phyloP scores from a whole-genome alignment of 30 jellyfish, hydroid and myxozoan species.

The Pelagia noctiluca region DNA sequence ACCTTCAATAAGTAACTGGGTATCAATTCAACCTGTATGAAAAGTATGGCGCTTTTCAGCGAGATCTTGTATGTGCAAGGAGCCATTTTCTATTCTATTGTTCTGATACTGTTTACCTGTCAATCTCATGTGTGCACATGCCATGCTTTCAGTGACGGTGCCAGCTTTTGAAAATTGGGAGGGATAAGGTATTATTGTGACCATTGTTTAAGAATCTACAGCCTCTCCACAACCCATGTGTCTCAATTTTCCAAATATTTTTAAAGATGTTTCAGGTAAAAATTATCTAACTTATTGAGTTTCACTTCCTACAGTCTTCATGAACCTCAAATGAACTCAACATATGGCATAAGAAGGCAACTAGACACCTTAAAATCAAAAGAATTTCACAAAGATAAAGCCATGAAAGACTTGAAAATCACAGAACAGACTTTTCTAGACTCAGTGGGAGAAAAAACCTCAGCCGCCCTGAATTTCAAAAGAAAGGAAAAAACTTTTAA shows the following conservation, averaged over 20 bases:
- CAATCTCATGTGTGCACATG: too few species aligned
- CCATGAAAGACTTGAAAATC: background rate
- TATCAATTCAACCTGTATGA: too few species aligned
- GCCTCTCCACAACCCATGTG: slow-evolving; percentile 12
- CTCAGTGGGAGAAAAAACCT: slow-evolving; percentile 42
- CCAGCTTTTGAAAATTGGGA: too few species aligned
- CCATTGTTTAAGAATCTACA: too few species aligned
- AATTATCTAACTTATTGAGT: background rate
- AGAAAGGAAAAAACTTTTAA: slow-evolving; percentile 16
- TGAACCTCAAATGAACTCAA: slow-evolving; percentile 74
- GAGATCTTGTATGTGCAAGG: too few species aligned
- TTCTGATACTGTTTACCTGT: too few species aligned
- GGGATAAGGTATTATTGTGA: too few species aligned
- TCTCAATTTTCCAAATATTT: background rate
- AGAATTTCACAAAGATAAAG: slow-evolving; percentile 3
- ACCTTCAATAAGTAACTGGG: too few species aligned
- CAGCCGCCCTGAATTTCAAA: slow-evolving; percentile 72
- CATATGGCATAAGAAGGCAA: slow-evolving; percentile 46
- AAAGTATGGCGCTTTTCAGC: too few species aligned
- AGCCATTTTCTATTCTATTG: too few species aligned
- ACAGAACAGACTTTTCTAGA: slow-evolving; percentile 1
- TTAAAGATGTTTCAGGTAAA: background rate
- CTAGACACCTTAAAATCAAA: slow-evolving; percentile 40
- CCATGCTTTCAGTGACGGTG: too few species aligned
- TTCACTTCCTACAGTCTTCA: slow-evolving; percentile 41